These are phyloP conservation scores for Ophion slaviceki DNA, from an alignment of 2,888 invertebrate species.

Conservation along the genomic window DNA sequence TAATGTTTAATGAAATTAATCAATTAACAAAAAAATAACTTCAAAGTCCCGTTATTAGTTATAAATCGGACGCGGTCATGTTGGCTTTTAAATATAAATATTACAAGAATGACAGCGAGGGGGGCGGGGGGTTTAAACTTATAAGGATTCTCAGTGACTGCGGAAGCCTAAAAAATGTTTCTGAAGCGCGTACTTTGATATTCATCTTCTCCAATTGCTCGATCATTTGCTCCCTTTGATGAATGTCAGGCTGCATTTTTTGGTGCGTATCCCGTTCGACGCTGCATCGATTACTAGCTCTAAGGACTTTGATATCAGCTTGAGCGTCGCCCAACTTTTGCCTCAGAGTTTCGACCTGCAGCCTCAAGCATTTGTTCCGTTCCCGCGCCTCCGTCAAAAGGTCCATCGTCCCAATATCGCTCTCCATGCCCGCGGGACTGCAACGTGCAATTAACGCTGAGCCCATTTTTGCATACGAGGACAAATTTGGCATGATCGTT, in stretches of 20 bases:
- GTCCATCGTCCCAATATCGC: conserved; percentile 75
- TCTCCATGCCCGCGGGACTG: conserved; percentile 69
- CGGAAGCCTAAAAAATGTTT: not conserved
- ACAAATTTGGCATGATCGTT: not conserved
- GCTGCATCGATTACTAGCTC: conserved; percentile 82
- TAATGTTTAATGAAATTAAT: not conserved
- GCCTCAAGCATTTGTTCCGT: conserved; percentile 85
- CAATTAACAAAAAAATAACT: not conserved
- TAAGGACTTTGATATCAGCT: conserved; percentile 88
- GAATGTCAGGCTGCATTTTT: conserved; percentile 80
- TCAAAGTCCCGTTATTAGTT: too few species aligned
- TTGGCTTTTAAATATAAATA: too few species aligned
- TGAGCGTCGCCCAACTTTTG: conserved; percentile 89
- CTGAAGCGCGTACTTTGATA: conserved; percentile 85
- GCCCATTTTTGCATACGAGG: not conserved
- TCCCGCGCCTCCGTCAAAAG: conserved; percentile 83
- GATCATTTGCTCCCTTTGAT: conserved; percentile 88
- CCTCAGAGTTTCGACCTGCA: conserved; percentile 88
- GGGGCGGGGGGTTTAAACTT: not conserved
- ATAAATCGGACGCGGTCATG: too few species aligned
- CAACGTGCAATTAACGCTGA: not conserved
- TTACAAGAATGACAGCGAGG: too few species aligned
- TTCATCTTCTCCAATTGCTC: conserved; percentile 88
- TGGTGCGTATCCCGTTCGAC: conserved; percentile 70
- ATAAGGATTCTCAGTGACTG: not conserved